phyloP scores from a whole-genome alignment of 2,113 vertebrate genomes.

The Oxyruncus cristatus region DNA sequence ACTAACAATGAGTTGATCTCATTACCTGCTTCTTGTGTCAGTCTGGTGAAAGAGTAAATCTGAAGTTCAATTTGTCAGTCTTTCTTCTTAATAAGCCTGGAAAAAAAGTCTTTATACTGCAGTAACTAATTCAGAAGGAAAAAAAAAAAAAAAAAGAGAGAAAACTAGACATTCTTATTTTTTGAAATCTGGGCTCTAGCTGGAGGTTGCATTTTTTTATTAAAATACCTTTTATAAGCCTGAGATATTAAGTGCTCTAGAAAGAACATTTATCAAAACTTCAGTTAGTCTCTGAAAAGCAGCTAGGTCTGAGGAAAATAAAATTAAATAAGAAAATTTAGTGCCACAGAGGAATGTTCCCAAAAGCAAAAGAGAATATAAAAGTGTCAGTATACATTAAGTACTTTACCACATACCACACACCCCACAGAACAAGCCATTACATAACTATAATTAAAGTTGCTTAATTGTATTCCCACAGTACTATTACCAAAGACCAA shows the following conservation, averaged over 20 bases:
- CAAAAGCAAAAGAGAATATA: not conserved
- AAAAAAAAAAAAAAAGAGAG: not conserved
- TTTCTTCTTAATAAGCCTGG: constrained; percentile 40
- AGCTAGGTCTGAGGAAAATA: constrained; percentile 14
- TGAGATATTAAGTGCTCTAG: constrained; percentile 42
- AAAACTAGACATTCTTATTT: not conserved
- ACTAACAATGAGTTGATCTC: constrained; percentile 53
- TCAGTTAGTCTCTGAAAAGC: constrained; percentile 25
- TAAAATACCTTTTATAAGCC: constrained; percentile 31
- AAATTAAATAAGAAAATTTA: constrained; percentile 42
- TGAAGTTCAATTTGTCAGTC: constrained; percentile 63
- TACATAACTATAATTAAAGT: not conserved
- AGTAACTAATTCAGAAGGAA: not conserved
- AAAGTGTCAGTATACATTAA: not conserved
- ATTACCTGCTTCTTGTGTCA: constrained; percentile 39
- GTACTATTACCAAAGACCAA: not conserved
- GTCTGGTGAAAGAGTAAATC: constrained; percentile 38
- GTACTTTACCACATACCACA: not conserved
- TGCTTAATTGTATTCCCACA: not conserved
- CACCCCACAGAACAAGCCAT: not conserved
- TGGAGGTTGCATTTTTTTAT: constrained; percentile 23
- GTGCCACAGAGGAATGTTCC: not conserved
- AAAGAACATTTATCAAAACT: constrained; percentile 55
- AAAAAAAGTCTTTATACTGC: constrained; percentile 40
- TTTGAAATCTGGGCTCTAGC: constrained; percentile 12